phyloP scores from a whole-genome alignment of 1,140 invertebrate genomes.

The Caenorhabditis briggsae region DNA sequence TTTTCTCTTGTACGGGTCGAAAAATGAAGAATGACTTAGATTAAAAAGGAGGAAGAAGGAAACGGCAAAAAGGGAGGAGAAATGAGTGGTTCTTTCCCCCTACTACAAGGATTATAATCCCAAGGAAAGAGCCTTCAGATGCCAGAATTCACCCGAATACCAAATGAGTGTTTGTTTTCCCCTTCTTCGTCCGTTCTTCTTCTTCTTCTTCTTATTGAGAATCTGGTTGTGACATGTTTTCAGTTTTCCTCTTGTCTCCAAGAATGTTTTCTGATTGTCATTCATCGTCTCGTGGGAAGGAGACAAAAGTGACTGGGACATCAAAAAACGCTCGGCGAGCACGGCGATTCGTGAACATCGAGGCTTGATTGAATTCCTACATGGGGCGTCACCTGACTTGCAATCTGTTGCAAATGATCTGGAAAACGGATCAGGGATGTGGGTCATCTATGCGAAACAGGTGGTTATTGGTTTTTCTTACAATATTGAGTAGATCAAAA shows the following conservation, averaged over 20 bases:
- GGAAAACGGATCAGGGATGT: too few relatives aligned
- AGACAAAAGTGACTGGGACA: too few relatives aligned
- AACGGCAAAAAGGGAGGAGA: background rate
- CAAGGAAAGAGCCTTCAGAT: background rate
- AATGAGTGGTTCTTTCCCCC: conserved; percentile 7
- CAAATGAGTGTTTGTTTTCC: conserved; percentile 33
- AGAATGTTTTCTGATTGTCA: conserved; percentile 1
- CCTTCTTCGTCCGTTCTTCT: background rate
- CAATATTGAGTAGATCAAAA: too few relatives aligned
- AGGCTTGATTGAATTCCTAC: conserved; percentile 17
- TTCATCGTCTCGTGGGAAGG: background rate
- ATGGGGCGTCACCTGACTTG: conserved; percentile 10
- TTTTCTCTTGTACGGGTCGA: background rate
- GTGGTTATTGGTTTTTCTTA: too few relatives aligned
- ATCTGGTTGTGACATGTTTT: conserved; percentile 35
- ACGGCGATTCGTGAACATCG: background rate
- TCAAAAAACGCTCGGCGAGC: background rate
- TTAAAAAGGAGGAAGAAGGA: conserved; percentile 1
- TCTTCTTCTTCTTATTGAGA: background rate
- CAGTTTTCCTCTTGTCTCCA: background rate
- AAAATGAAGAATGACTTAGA: conserved; percentile 45
- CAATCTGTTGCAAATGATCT: too few relatives aligned
- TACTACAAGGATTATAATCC: conserved; percentile 6
- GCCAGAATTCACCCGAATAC: background rate
- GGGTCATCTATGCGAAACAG: too few relatives aligned